Evolutionary conservation across 2,113 vertebrate genomes (phyloP), one percentile per base, ranked within the genome.

Genomic region (Larimichthys crocea): DNA sequence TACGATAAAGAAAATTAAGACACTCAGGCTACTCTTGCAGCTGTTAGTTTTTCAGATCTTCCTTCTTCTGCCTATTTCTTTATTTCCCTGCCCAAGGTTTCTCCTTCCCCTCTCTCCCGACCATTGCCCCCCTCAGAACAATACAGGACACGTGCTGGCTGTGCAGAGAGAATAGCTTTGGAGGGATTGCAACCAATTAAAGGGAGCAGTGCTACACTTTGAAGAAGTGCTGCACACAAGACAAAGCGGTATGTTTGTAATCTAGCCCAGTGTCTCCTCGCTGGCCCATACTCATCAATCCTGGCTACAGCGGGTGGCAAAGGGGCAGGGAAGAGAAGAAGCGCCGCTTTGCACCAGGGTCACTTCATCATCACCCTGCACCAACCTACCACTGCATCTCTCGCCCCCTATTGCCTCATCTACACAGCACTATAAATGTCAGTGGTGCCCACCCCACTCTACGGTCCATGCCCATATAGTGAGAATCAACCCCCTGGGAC

Each of bases 181-280:
- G 83, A 90, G 49, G 60, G 74, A 87, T 89, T 89, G 86, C 80
- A 79, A 84, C 89, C 91, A 93, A 93, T 94, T 94, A 94, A 91
- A 90, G 84, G 66, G 74, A 90, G 79, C 76, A 26, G 66, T 12
- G 80, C 80, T 85, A 56, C 67, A 79, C 85, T 93, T 85, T 86
- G 86, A 91, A 86, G 86, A 94, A 90, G 55, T 86, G 80, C 79
- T 82, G 85, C 77, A 85, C 86, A 90, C 80, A 90, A 92, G 93
- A 94, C 92, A 93, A 94, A 93, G 91, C 84, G 86, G 10, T 71
- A 40, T 80, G 86, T 92, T 92, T 93, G 93, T 93, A 93, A 94
- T 94, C 93, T 92, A 61, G 91, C 91, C 91, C 77, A 57, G 88
- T 90, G 93, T 92, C 93, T 93, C 81, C 79, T 80, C 69, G 17